A percentile compares a stretch with the other conserved stretches of the same genome.
phyloP scores from a whole-genome alignment of 2,888 invertebrate species.

The Erannis defoliaria region DNA sequence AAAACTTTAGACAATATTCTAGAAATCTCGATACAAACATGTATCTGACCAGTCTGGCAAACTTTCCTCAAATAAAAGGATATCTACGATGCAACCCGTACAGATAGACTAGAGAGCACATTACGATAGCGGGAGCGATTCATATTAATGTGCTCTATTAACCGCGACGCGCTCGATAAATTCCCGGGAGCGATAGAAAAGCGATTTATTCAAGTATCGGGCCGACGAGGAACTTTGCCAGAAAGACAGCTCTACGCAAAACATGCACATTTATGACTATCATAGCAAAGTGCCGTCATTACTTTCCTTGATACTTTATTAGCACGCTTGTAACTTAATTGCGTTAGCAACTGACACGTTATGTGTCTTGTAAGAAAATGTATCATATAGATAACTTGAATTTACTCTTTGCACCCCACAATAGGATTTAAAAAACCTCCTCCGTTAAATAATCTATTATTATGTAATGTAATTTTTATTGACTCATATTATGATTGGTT shows the following conservation, averaged over 20 bases:
- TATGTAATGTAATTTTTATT: too few species aligned
- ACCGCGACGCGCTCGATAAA: conserved; percentile 65
- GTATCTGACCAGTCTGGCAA: background rate
- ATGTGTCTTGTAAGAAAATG: too few species aligned
- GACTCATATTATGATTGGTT: too few species aligned
- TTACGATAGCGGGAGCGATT: conserved; percentile 52
- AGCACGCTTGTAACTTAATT: too few species aligned
- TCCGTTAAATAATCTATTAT: too few species aligned
- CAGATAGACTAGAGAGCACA: conserved; percentile 48
- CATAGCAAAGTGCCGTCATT: background rate
- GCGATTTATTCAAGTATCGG: conserved; percentile 68
- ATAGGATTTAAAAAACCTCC: too few species aligned
- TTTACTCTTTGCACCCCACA: too few species aligned
- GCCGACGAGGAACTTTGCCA: conserved; percentile 1
- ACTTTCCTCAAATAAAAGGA: conserved; percentile 1
- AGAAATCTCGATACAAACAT: background rate
- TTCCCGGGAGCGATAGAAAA: conserved; percentile 68
- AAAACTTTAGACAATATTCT: background rate
- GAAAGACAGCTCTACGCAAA: background rate
- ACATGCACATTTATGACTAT: background rate
- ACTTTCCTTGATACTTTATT: background rate
- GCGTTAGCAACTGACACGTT: too few species aligned
- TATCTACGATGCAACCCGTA: conserved; percentile 14
- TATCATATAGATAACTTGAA: too few species aligned
- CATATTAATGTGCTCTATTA: conserved; percentile 77